Evolutionary conservation across 2,113 vertebrate species (phyloP).

Genomic region (Carassius carassius): DNA sequence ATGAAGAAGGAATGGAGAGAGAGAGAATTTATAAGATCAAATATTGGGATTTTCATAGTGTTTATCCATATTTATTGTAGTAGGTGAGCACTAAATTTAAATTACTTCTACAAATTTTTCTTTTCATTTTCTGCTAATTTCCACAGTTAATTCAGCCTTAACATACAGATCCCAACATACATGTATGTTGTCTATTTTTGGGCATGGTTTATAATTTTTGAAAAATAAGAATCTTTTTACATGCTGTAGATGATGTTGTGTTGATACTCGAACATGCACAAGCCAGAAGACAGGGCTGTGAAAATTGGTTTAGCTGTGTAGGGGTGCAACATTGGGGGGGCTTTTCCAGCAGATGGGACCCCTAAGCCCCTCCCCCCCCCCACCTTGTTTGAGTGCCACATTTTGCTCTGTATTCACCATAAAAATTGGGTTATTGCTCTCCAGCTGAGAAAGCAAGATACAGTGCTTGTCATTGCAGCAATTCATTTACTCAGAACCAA

Average conservation of each 20-base stretch:
- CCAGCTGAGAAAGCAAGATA: conserved; percentile 1
- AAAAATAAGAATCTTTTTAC: too few species aligned
- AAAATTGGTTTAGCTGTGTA: background rate
- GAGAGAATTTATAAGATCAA: background rate
- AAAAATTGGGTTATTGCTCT: background rate
- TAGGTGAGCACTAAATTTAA: background rate
- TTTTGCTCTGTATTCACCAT: background rate
- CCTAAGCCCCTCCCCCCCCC: background rate
- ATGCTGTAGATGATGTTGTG: background rate
- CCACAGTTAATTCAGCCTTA: background rate
- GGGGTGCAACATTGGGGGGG: background rate
- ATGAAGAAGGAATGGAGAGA: background rate
- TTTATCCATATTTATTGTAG: background rate
- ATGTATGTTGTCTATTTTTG: too few species aligned
- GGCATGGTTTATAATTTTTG: too few species aligned
- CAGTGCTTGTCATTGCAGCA: background rate
- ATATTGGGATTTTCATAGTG: background rate
- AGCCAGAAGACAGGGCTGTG: background rate
- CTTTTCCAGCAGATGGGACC: background rate
- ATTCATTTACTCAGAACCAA: background rate
- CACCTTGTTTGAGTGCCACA: background rate
- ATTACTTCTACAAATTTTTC: background rate
- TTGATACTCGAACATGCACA: background rate
- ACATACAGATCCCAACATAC: background rate
- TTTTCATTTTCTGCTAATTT: background rate